These are phyloP conservation scores for Coreius guichenoti DNA, from an alignment of 2,797 vertebrate genomes.

Conservation along the genomic window DNA sequence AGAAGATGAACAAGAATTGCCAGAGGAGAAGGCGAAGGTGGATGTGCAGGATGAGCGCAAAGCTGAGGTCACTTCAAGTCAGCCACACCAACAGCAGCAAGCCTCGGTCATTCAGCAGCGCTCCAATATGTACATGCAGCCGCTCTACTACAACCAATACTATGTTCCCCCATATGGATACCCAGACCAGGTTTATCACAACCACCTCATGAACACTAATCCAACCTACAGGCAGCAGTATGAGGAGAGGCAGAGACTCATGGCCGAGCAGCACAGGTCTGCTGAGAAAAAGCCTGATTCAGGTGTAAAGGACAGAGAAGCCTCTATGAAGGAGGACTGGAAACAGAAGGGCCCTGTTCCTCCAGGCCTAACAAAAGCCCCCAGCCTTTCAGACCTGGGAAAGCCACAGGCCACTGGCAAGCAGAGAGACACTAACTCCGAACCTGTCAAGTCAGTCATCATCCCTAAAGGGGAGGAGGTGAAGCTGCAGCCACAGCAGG, in stretches of 20 bases:
- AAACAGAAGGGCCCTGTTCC: constrained; percentile 92
- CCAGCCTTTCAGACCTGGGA: constrained; percentile 90
- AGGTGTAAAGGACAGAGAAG: constrained; percentile 90
- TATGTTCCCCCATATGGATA: constrained; percentile 96
- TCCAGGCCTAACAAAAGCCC: constrained; percentile 91
- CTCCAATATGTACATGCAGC: constrained; percentile 98
- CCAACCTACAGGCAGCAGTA: constrained; percentile 93
- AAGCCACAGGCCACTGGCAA: constrained; percentile 87
- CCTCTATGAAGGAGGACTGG: constrained; percentile 90
- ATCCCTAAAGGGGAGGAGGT: constrained; percentile 91
- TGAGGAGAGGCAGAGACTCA: constrained; percentile 91
- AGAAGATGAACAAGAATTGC: constrained; percentile 87
- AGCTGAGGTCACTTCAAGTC: constrained; percentile 80
- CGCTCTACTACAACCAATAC: constrained; percentile 98
- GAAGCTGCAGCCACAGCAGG: constrained; percentile 85
- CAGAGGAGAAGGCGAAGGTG: constrained; percentile 87
- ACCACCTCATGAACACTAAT: constrained; percentile 93
- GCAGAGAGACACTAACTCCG: constrained; percentile 85
- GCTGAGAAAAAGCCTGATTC: constrained; percentile 89
- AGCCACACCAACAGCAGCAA: constrained; percentile 81
- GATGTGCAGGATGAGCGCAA: constrained; percentile 93
- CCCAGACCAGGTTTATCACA: constrained; percentile 92
- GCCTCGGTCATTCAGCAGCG: constrained; percentile 97
- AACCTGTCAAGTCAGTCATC: constrained; percentile 89
- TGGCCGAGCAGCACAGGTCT: constrained; percentile 89